Conservation (phyloP, 2,113 vertebrate genomes). For the Elephas maximus region DNA sequence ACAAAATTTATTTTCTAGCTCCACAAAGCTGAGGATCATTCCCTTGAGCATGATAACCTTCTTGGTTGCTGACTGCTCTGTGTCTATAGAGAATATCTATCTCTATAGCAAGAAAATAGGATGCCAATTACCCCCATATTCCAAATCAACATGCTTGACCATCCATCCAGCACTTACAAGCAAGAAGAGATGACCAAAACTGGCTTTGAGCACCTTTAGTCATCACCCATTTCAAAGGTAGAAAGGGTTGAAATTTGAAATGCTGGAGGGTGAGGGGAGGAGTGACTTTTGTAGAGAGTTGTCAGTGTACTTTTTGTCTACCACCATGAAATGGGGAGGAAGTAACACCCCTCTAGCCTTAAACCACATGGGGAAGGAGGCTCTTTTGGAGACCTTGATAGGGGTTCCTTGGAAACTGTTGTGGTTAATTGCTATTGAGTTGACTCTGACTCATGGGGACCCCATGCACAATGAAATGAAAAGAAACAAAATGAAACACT, state of each 20-base stretch:
- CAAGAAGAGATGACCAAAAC: not conserved
- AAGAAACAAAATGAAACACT: not conserved
- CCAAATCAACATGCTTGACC: not conserved
- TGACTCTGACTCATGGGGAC: not conserved
- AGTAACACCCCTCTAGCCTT: not conserved
- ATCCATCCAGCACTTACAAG: rapidly evolving
- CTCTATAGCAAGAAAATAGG: not conserved
- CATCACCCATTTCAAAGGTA: not conserved
- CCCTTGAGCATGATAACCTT: not conserved
- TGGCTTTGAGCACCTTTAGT: not conserved
- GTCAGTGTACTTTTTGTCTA: not conserved
- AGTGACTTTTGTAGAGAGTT: not conserved
- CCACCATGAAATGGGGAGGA: not conserved
- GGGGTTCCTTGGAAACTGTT: not conserved
- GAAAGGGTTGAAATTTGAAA: not conserved
- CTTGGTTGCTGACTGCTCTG: not conserved
- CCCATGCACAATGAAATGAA: not conserved
- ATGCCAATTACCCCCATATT: not conserved
- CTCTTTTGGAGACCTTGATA: not conserved
- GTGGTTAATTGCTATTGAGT: not conserved
- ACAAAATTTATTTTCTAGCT: not conserved
- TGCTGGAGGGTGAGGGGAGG: not conserved
- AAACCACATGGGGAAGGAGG: not conserved
- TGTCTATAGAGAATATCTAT: not conserved
- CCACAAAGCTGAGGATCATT: not conserved